Evolutionary conservation across 2,888 invertebrate genomes (phyloP).

Genomic region (Oscheius myriophilus): DNA sequence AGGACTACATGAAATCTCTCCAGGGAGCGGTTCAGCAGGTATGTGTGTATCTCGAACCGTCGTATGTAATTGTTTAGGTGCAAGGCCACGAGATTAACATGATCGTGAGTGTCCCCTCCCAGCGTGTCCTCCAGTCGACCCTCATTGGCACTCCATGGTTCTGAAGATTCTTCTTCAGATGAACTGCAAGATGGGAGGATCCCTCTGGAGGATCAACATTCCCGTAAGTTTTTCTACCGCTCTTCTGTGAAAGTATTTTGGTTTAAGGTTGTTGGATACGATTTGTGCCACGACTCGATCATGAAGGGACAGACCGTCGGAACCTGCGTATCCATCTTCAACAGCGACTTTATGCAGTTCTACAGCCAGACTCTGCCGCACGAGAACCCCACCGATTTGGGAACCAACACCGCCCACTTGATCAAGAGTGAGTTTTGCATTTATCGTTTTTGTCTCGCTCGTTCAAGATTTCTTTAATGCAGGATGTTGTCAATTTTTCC

Average conservation of each 20-base stretch:
- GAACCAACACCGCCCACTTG: constrained; percentile 77
- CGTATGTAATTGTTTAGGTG: neutral
- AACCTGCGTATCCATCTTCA: constrained; percentile 84
- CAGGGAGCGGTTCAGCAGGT: constrained; percentile 1
- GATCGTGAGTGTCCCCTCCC: constrained; percentile 74
- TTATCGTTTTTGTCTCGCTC: too few relatives aligned
- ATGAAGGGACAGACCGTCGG: constrained; percentile 80
- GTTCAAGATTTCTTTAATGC: too few relatives aligned
- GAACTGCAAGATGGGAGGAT: constrained; percentile 90
- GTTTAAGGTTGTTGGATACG: constrained; percentile 84
- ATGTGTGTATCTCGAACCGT: neutral
- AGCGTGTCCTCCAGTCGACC: constrained; percentile 75
- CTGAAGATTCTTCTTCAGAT: constrained; percentile 92
- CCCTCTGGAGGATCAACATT: constrained; percentile 84
- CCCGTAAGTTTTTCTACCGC: constrained; percentile 75
- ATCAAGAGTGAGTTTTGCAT: constrained; percentile 39
- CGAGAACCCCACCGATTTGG: constrained; percentile 81
- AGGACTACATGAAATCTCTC: constrained; percentile 10
- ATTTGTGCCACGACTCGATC: constrained; percentile 85
- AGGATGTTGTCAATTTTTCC: too few relatives aligned
- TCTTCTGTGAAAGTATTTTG: neutral
- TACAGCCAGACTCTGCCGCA: constrained; percentile 82
- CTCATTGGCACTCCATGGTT: constrained; percentile 80
- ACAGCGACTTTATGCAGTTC: constrained; percentile 79
- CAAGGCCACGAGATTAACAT: constrained; percentile 68